Evolutionary conservation across 64 coral and sea anemone species (phyloP), one percentile per base, ranked within the genome.

Genomic region (Pocillopora verrucosa): DNA sequence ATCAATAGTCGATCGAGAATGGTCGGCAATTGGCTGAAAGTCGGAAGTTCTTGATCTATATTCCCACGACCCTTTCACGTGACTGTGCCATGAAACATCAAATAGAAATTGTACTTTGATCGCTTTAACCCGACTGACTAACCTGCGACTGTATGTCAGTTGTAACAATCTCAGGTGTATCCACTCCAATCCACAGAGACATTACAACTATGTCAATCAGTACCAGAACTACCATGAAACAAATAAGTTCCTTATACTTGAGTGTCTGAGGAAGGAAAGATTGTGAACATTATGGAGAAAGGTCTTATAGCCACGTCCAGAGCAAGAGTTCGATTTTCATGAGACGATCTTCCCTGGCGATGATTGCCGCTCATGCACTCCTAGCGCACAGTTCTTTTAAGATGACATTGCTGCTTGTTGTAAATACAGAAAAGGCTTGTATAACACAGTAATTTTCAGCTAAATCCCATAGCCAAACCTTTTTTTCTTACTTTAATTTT

Each of bases 101-200:
- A 22, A 19, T 19, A 57, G 26, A 86, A 73, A 14, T n/a, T 56
- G 80, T 13, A 13, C 26, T 5, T 9, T n/a, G 78, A 16, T 45
- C 16, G 17, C 16, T 36, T 24, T 51, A 3, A 51, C 41, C 41
- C 7, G 7, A 4, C 35, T 68, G 19, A 58, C 60, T 86, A 11
- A 91, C 89, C 89, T 91, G 69, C 76, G 70, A 74, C n/a, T 74
- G 16, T 34, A 86, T 65, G 10, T 74, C 61, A 76, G 51, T 64
- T 16, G 83, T 73, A 22, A 65, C 35, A 16, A 85, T 74, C 36
- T 26, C 14, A 59, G 89, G 89, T 60, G 82, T 87, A n/a, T 94
- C 93, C 22, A 87, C 80, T 9, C 81, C 88, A 75, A 69, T 58
- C 93, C 93, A 94, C 59, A 94, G 24, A n/a, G 81, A 73, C 77